Base-by-base conservation (phyloP, 2,888 invertebrate species). In the Apotomis capreana region DNA sequence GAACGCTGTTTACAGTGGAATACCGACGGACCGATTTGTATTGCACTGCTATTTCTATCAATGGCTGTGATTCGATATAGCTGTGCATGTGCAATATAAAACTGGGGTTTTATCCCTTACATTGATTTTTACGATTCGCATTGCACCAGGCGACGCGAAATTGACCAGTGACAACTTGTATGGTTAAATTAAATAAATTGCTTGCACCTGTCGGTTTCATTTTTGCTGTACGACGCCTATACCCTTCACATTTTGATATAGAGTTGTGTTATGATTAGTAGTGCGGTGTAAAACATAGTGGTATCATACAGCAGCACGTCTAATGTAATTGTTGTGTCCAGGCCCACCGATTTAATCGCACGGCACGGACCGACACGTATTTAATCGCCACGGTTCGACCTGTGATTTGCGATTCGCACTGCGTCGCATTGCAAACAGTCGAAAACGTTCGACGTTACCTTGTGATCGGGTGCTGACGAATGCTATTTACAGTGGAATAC, bases 381-480 rank as follows among this genome's bases (percentile, higher is more conserved):
- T 15, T 58, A 70, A 70, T 71, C 61, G 61, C n/a, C 59, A 60
- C 57, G 65, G 68, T 68, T 70, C 73, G 74, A 73, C 74, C 75
- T 74, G 74, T 78, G 78, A 84, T 85, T 85, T 85, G 81, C 79
- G 83, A 85, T 85, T 84, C 84, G 80, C 79, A 82, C 74, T 79
- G 79, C 81, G 79, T 82, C 76, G 80, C 77, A 76, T 79, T 84
- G 79, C 81, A 83, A 83, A 82, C 79, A 83, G 80, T 80, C 81
- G 80, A 80, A 26, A 26, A 77, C 79, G 77, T 80, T 82, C 82
- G 81, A 81, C 76, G 68, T 68, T 59, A 63, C 63, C 84, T 81
- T 83, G 84, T 80, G 81, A 84, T 81, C 82, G 80, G 77, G 77
- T 78, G 81, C 78, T 81, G 67, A 65, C 78, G 79, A 80, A 80